Conservation (phyloP, 1,140 invertebrate genomes). For the Macrosteles quadrilineatus region DNA sequence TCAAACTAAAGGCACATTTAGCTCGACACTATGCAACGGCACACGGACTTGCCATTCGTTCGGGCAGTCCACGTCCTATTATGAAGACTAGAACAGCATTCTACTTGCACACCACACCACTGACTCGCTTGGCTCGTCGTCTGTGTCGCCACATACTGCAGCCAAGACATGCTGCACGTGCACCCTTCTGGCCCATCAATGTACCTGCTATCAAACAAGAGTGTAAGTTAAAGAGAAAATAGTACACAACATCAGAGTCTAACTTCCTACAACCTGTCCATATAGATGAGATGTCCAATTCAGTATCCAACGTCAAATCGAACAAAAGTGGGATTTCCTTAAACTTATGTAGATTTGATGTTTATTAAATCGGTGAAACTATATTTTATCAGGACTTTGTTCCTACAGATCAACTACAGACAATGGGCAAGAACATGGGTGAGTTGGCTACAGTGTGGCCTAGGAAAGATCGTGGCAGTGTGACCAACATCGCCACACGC, state of each 20-base stretch:
- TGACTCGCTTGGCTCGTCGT: slow-evolving; percentile 83
- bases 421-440: slow-evolving; percentile 59
- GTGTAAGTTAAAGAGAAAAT: slow-evolving; percentile 60
- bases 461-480: slow-evolving; percentile 62
- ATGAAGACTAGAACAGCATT: slow-evolving; percentile 97
- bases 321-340: too few species aligned
- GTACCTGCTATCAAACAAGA: slow-evolving; percentile 81
- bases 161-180: slow-evolving; percentile 81
- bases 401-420: slow-evolving; percentile 59
- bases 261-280: too few species aligned
- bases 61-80: slow-evolving; percentile 83
- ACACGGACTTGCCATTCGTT: slow-evolving; percentile 71
- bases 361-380: too few species aligned
- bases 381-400: too few species aligned
- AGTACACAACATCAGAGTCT: too few species aligned
- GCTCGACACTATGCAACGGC: slow-evolving; percentile 89
- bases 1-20: slow-evolving; percentile 89
- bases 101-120: slow-evolving; percentile 85
- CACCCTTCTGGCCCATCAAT: slow-evolving; percentile 85
- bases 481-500: slow-evolving; percentile 75
- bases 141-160: slow-evolving; percentile 82
- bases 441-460: slow-evolving; percentile 62
- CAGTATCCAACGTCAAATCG: too few species aligned
- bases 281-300: too few species aligned
- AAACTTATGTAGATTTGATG: too few species aligned